Evolutionary conservation across 2,888 invertebrate genomes (phyloP), one percentile per base, ranked within the genome.

Genomic region (Timandra comae): DNA sequence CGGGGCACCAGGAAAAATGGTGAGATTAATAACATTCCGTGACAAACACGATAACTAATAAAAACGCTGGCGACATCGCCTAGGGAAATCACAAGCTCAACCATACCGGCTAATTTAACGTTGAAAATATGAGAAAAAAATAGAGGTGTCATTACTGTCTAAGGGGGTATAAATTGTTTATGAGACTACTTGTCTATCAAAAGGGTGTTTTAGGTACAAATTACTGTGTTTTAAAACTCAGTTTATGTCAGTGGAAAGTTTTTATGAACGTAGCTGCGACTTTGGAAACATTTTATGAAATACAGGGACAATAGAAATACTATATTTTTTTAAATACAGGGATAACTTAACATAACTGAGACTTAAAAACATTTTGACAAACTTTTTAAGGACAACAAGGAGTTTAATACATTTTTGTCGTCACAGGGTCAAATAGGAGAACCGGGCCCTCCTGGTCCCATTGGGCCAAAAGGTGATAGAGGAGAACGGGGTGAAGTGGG

Each of bases 1-100:
- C 13, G 95, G 95, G 13, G 89, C 91, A 38, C 93, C 94, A 42
- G 95, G 95, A 43, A 89, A 91, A 59, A 93, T 94, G 73, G 93
- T 92, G 86, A 84, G 81, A 45, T 35, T 39, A 38, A 39, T 39
- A 37, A 25, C 35, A 43, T 39, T 40, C 42, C 38, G 32, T 39
- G 43, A 46, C 43, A 49, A 45, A 43, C 31, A 38, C 41, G 38
- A 39, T 43, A 42, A 43, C 41, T 41, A 42, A 43, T 43, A 41
- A 37, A 40, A 43, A 41, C 25, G 39, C 32, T 13, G 31, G 28
- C n/a, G 22, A 27, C 36, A 33, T 19, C 35, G 38, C 30, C 49
- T 35, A 21, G 49, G 49, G 46, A 49, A 49, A 49, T 49, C 46
- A 49, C 36, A 42, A 38, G 33, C 42, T 35, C 33, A 39, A 43